Evolutionary conservation across 2,888 invertebrate genomes (phyloP).

Genomic region (Meiosimyza platycephala): DNA sequence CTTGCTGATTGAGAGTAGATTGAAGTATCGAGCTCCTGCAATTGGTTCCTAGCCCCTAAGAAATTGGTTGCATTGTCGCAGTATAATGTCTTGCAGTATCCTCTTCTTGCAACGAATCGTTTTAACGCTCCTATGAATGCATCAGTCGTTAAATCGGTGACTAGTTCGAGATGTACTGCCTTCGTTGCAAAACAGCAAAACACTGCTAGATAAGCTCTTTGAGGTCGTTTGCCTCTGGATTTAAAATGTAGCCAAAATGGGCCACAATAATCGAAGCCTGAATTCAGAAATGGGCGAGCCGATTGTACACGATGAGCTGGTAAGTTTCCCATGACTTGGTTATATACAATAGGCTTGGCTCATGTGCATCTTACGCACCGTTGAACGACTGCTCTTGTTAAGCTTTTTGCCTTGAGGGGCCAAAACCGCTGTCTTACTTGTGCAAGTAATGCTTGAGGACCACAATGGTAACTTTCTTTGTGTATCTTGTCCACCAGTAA

Average conservation of each 20-base stretch:
- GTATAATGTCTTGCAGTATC: neutral
- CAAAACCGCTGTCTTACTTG: neutral
- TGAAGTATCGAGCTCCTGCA: too few relatives aligned
- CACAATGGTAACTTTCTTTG: neutral
- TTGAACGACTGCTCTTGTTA: neutral
- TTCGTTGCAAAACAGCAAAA: conserved; percentile 24
- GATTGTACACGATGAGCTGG: conserved; percentile 25
- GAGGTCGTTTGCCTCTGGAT: conserved; percentile 21
- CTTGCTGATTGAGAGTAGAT: too few relatives aligned
- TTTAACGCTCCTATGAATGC: conserved; percentile 36
- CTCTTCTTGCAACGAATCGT: conserved; percentile 35
- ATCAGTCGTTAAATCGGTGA: conserved; percentile 30
- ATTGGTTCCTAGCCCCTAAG: too few relatives aligned
- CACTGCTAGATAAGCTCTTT: conserved; percentile 28
- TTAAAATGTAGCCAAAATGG: neutral
- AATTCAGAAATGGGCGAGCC: neutral
- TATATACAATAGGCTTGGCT: neutral
- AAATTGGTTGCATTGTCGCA: neutral
- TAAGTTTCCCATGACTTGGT: conserved; percentile 12
- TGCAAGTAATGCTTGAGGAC: neutral
- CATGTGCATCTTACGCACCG: neutral
- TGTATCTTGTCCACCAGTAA: neutral
- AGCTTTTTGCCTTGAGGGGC: neutral
- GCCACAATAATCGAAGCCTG: too few relatives aligned
- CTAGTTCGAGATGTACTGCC: conserved; percentile 39